Evolutionary conservation across 92 coral and sea anemone species (phyloP).

Genomic region (Porites divaricata): DNA sequence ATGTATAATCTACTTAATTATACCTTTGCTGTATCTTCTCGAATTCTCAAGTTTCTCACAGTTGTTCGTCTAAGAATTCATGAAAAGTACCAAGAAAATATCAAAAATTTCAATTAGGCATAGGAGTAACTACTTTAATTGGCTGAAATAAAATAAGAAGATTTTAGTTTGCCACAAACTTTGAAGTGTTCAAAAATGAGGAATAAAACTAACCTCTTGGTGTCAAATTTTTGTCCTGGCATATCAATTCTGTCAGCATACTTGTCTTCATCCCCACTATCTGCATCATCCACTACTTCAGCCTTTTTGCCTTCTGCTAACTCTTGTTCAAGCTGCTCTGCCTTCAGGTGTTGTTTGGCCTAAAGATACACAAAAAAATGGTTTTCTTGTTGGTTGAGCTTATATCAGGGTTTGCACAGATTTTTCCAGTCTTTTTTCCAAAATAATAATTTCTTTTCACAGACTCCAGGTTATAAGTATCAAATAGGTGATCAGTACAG

Average conservation of each 20-base stretch:
- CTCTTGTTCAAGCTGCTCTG: slow-evolving; percentile 86
- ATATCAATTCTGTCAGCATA: slow-evolving; percentile 93
- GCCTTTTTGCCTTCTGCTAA: slow-evolving; percentile 81
- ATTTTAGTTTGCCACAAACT: no score
- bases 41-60: slow-evolving; percentile 94
- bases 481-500: no score
- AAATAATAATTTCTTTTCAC: no score
- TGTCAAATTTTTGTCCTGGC: slow-evolving; percentile 99
- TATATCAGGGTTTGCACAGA: no score
- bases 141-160: no score
- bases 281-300: slow-evolving; percentile 67
- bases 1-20: neutral
- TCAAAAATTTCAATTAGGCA: neutral
- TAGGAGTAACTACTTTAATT: no score
- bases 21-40: slow-evolving; percentile 99
- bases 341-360: slow-evolving; percentile 96
- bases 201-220: slow-evolving; percentile 75
- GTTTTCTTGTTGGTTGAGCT: no score
- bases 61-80: slow-evolving; percentile 83
- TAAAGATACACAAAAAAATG: slow-evolving; percentile 18
- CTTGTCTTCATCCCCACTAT: slow-evolving; percentile 96
- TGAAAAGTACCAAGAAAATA: neutral
- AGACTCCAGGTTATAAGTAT: no score
- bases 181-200: no score
- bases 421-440: no score